phyloP scores from a whole-genome alignment of 1,140 invertebrate genomes.

The Venturia canescens region DNA sequence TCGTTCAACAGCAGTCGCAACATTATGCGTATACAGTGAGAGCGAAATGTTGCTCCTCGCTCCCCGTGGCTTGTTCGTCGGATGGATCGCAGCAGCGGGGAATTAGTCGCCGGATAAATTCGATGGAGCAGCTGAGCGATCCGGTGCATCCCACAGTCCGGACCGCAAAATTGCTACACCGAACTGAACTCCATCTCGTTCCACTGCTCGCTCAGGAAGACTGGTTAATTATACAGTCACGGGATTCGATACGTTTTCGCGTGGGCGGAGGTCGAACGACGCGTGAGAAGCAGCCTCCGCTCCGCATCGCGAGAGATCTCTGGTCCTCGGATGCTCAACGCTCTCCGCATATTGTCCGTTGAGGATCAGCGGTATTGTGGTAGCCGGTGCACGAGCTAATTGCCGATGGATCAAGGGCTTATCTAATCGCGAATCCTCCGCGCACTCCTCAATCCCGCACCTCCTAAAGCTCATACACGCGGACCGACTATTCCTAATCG shows the following conservation, averaged over 20 bases:
- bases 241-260: slow-evolving; percentile 25
- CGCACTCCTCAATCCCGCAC: not conserved
- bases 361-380: slow-evolving; percentile 42
- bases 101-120: slow-evolving; percentile 35
- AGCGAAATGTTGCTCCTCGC: not conserved
- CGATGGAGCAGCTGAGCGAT: slow-evolving; percentile 24
- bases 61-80: not conserved
- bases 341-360: not conserved
- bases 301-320: slow-evolving; percentile 22
- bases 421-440: slow-evolving; percentile 57
- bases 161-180: slow-evolving; percentile 37
- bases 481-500: not conserved
- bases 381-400: slow-evolving; percentile 59
- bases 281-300: slow-evolving; percentile 45
- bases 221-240: slow-evolving; percentile 58
- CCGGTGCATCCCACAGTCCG: slow-evolving; percentile 24
- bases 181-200: slow-evolving; percentile 24
- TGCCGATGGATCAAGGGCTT: slow-evolving; percentile 67
- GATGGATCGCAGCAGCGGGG: slow-evolving; percentile 6
- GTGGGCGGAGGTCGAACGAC: slow-evolving; percentile 13
- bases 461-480: not conserved
- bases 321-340: slow-evolving; percentile 36
- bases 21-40: not conserved
- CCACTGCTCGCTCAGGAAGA: slow-evolving; percentile 34
- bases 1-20: not conserved